Evolutionary conservation across 2,113 vertebrate species (phyloP), one percentile per base, ranked within the genome.

Genomic region (Centropus unirufus): DNA sequence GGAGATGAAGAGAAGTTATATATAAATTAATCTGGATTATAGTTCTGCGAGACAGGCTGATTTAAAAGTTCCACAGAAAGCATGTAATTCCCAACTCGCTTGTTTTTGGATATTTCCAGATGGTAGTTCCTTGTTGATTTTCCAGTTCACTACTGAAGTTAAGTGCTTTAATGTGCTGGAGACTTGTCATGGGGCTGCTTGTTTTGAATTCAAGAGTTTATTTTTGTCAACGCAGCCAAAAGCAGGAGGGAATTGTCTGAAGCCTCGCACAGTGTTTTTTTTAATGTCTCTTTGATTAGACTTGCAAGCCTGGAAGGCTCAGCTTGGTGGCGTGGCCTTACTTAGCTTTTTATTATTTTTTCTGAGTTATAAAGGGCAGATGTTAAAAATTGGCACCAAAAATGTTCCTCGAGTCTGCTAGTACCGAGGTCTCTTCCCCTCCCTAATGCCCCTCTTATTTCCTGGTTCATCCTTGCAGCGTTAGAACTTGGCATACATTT

Each of bases 1-100:
- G 4, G 42, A 88, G 61, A 66, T 87, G 40, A 91, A 67, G 67
- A 69, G 18, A 91, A 73, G 23, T 74, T 87, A 32, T 54, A 52
- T 78, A 67, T 78, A 81, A 92, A 89, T 84, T 81, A 87, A 75
- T 92, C 77, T 77, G 80, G 66, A 92, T 92, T 95, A 84, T 42
- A 81, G 66, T 69, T 47, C 52, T 55, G 42, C 44, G 68, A 92
- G 77, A 54, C 70, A 67, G 30, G 32, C 58, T 75, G 80, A 46
- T 92, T 76, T 66, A 29, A 30, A 73, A 89, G 54, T 91, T 92
- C 62, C 13, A 1, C 14, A 69, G 62, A 79, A 84, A 73, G 58
- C 58, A 39, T 55, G 4, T 73, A 77, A 73, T 76, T 83, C 52
- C 46, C 24, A 47, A 70, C 52, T 87, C 21, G 5, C n/a, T 70